Base-by-base conservation (phyloP, 2,797 vertebrate genomes). In the Tinamus major region DNA sequence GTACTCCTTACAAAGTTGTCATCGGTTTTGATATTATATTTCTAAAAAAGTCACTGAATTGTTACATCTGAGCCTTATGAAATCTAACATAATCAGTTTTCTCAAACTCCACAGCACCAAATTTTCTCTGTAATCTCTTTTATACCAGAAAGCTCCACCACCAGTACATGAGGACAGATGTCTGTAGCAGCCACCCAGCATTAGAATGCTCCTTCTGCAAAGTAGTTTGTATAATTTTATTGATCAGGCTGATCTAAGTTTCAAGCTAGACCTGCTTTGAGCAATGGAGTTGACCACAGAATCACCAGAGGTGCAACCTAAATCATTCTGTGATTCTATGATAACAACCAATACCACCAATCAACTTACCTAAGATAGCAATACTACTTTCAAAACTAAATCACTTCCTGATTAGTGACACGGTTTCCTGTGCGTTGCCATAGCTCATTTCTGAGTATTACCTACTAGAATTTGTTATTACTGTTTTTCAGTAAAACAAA, bases 111-210 rank as follows among this genome's bases (percentile, higher is more conserved):
- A 41, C 3, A 24, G 51, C 2, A 33, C 3, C 19, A 39, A 31
- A 12, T 10, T 63, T 71, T 46, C 56, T 6, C 26, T 13, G 21
- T 15, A n/a, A 4, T 53, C 49, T 69, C n/a, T 13, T 6, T 5
- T 33, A 35, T 26, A 33, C 15, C 13, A 44, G 31, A 44, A 59
- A 55, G 41, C 33, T 76, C 51, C 44, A 65, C 21, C 39, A 48
- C 8, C 0, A 1, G 37, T 41, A 26, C 3, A 19, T 12, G 31
- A 14, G 67, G 44, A 29, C 1, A 58, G 58, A 35, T 21, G 3
- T 19, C 46, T 33, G 27, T 7, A 58, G 37, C 18, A 83, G 39
- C 11, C 21, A 15, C 6, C 42, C 33, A 48, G 1, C 0, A 15
- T 48, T 24, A 64, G 19, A 10, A 9, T 49, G 21, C 3, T 64